Percentiles rank a stretch among this genome's conserved stretches.
These are phyloP conservation scores for Aleiodes testaceus DNA, from an alignment of 2,888 invertebrate species.

Conservation along the genomic window DNA sequence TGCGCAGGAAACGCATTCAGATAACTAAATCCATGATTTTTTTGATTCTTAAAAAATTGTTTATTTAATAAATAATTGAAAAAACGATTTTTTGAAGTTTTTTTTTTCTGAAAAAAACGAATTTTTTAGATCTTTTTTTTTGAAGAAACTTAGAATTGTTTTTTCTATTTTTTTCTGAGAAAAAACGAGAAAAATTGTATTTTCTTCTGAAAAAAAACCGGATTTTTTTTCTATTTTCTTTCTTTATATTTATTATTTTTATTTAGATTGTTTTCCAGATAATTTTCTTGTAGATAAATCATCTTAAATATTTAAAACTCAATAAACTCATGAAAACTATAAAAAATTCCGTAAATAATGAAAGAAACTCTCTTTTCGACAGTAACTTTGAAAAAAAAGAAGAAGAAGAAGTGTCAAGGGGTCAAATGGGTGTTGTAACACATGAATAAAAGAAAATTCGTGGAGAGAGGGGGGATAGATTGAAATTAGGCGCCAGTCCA, in stretches of 20 bases:
- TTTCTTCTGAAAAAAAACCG: not conserved
- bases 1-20: conserved; percentile 31
- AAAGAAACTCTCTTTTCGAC: not conserved
- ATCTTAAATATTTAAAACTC: too few relatives aligned
- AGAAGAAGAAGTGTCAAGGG: not conserved
- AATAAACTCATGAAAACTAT: not conserved
- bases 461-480: not conserved
- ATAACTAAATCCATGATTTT: conserved; percentile 6
- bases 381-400: too few relatives aligned
- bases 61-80: not conserved
- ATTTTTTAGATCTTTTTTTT: too few relatives aligned
- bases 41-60: not conserved
- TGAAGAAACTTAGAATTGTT: too few relatives aligned
- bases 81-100: not conserved
- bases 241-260: too few relatives aligned
- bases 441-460: not conserved
- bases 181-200: too few relatives aligned
- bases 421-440: not conserved
- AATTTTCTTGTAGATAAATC: too few relatives aligned
- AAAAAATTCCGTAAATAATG: conserved; percentile 1
- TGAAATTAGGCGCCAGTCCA: not conserved
- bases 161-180: too few relatives aligned
- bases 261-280: too few relatives aligned
- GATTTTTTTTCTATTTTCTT: not conserved
- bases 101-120: too few relatives aligned